These are phyloP conservation scores for Engystomops pustulosus DNA, from an alignment of 2,113 vertebrate genomes.

Conservation along the genomic window DNA sequence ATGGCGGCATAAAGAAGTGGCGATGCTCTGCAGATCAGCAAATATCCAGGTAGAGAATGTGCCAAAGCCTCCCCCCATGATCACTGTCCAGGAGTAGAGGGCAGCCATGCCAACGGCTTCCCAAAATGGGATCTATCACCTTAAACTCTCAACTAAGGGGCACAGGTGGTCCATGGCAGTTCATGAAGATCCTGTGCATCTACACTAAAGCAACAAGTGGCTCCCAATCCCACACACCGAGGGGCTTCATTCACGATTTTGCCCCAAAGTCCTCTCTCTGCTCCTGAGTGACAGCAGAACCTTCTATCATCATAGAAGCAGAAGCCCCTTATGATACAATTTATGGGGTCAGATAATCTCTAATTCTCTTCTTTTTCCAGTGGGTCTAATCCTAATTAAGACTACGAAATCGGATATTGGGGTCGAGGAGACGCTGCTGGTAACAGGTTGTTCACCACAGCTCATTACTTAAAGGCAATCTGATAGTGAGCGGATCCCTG, in stretches of 20 bases:
- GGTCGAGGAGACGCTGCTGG: neutral
- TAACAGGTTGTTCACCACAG: conserved; percentile 32
- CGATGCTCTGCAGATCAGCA: neutral
- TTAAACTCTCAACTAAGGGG: neutral
- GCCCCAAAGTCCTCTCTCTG: too few species aligned
- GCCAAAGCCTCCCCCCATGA: neutral
- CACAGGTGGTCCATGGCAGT: neutral
- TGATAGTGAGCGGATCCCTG: conserved; percentile 6
- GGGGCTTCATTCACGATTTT: too few species aligned
- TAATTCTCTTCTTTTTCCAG: neutral
- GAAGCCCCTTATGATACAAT: too few species aligned
- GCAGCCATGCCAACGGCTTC: conserved; percentile 32
- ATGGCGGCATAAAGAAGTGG: neutral
- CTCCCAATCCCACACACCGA: too few species aligned
- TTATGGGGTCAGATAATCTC: too few species aligned
- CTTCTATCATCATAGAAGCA: too few species aligned
- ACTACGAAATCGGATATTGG: conserved; percentile 13
- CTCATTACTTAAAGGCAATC: neutral
- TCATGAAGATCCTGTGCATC: neutral
- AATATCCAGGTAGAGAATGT: neutral
- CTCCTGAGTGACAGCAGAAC: too few species aligned
- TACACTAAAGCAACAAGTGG: too few species aligned
- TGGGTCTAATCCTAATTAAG: neutral
- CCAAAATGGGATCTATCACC: conserved; percentile 9
- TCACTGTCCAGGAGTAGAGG: neutral